These are phyloP conservation scores for Pomacea canaliculata DNA, from an alignment of 2,888 invertebrate species.

Conservation along the genomic window DNA sequence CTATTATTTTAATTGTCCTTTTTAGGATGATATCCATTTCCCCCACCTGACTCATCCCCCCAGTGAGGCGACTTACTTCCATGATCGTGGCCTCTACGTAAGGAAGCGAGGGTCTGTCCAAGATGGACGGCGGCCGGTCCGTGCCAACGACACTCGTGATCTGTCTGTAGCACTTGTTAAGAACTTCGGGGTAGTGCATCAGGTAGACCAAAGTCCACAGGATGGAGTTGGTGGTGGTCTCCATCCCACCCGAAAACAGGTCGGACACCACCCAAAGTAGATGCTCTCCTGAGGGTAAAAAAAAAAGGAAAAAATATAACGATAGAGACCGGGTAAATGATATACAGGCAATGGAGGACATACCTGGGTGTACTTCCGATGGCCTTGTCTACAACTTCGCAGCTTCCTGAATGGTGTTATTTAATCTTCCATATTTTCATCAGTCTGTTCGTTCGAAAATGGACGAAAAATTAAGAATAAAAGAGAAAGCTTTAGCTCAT, in stretches of 20 bases:
- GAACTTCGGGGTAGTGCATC: constrained; percentile 79
- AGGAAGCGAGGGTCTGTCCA: constrained; percentile 37
- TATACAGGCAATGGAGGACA: too few species aligned
- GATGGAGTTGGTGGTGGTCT: constrained; percentile 85
- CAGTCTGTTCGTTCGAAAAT: too few species aligned
- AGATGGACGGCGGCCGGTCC: constrained; percentile 36
- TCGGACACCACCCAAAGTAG: constrained; percentile 36
- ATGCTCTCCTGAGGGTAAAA: constrained; percentile 29
- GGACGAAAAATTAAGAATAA: too few species aligned
- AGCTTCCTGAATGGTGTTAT: too few species aligned
- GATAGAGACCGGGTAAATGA: too few species aligned
- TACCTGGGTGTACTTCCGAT: too few species aligned
- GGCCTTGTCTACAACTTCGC: too few species aligned
- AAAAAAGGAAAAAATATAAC: background rate
- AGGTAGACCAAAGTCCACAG: constrained; percentile 86
- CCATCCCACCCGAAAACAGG: constrained; percentile 67
- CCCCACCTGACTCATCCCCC: too few species aligned
- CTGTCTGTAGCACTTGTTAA: constrained; percentile 20
- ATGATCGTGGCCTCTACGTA: constrained; percentile 52
- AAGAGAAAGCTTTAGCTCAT: too few species aligned
- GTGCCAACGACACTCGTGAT: constrained; percentile 63
- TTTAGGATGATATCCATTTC: too few species aligned
- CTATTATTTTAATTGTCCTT: too few species aligned
- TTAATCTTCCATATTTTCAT: too few species aligned
- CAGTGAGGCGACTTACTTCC: constrained; percentile 43